A percentile compares a stretch with the other conserved stretches of the same genome.
Evolutionary conservation across 2,888 invertebrate species (phyloP).

Genomic region (Drymonia ruficornis): DNA sequence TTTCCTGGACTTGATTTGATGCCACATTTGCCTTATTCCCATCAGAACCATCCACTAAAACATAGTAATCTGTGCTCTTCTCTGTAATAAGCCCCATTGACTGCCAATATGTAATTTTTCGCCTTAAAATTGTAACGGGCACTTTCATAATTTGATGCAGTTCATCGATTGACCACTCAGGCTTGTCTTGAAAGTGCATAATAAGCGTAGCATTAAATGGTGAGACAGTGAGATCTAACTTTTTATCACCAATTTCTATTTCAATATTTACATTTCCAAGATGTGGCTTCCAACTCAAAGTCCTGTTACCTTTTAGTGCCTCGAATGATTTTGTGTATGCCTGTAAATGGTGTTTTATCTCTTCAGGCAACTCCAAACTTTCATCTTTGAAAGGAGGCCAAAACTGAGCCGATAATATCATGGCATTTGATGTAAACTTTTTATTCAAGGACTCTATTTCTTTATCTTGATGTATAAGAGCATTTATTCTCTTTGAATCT

Average conservation of each 20-base stretch:
- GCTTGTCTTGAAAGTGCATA: slow-evolving; percentile 95
- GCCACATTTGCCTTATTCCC: slow-evolving; percentile 82
- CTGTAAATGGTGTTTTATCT: slow-evolving; percentile 92
- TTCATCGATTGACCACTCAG: slow-evolving; percentile 94
- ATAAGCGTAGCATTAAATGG: slow-evolving; percentile 98
- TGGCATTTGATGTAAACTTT: slow-evolving; percentile 84
- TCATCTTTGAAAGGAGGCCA: slow-evolving; percentile 99
- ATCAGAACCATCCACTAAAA: slow-evolving; percentile 87
- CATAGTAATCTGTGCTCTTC: slow-evolving; percentile 89
- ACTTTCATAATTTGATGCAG: slow-evolving; percentile 93
- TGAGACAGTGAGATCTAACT: slow-evolving; percentile 92
- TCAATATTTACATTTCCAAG: slow-evolving; percentile 96
- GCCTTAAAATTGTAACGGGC: slow-evolving; percentile 92
- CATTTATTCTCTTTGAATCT: slow-evolving; percentile 97
- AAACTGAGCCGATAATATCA: slow-evolving; percentile 99
- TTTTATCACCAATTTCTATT: slow-evolving; percentile 93
- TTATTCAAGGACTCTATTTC: slow-evolving; percentile 73
- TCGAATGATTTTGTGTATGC: slow-evolving; percentile 96
- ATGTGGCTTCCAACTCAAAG: slow-evolving; percentile 97
- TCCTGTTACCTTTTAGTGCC: slow-evolving; percentile 95
- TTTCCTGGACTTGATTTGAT: slow-evolving; percentile 83
- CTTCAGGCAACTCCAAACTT: slow-evolving; percentile 92
- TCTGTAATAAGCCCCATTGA: slow-evolving; percentile 95
- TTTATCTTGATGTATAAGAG: slow-evolving; percentile 91
- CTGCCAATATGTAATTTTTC: slow-evolving; percentile 97